These are phyloP conservation scores for Sinotaia quadrata DNA, from an alignment of 2,888 invertebrate genomes.

Conservation along the genomic window DNA sequence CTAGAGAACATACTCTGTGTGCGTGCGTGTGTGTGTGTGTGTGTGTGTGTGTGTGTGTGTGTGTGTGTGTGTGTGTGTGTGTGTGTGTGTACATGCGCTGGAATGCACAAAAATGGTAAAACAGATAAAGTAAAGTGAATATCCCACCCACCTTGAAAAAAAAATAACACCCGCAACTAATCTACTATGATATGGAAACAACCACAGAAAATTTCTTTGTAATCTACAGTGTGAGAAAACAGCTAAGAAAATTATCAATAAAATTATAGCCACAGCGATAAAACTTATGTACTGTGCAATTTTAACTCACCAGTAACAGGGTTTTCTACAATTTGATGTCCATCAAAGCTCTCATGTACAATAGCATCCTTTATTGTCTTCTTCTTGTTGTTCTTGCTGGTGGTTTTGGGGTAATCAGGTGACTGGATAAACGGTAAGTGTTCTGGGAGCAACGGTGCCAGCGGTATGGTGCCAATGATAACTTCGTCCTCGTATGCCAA, in stretches of 20 bases:
- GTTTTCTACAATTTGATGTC: too few relatives aligned
- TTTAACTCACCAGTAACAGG: too few relatives aligned
- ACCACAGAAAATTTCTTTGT: too few relatives aligned
- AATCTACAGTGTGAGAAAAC: too few relatives aligned
- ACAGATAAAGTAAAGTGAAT: background rate
- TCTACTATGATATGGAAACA: too few relatives aligned
- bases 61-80: slow-evolving; percentile 1
- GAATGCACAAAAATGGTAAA: background rate
- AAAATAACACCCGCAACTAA: too few relatives aligned
- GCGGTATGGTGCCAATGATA: slow-evolving; percentile 39
- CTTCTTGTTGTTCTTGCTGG: too few relatives aligned
- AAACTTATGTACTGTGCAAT: too few relatives aligned
- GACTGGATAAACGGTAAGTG: slow-evolving; percentile 11
- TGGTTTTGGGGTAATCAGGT: slow-evolving; percentile 3
- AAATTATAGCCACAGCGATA: too few relatives aligned
- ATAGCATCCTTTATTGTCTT: too few relatives aligned
- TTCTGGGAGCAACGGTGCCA: slow-evolving; percentile 19
- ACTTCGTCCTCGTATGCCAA: slow-evolving; percentile 42
- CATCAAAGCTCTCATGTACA: too few relatives aligned
- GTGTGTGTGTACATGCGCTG: background rate
- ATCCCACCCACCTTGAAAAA: background rate
- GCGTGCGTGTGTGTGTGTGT: background rate
- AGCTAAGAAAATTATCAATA: too few relatives aligned
- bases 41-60: slow-evolving; percentile 1
- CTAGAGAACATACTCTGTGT: background rate